Percentiles rank a stretch among this genome's conserved stretches.
These are phyloP conservation scores for Cyphomyrus plagiostoma DNA, from an alignment of 2,113 vertebrate genomes.

Conservation along the genomic window DNA sequence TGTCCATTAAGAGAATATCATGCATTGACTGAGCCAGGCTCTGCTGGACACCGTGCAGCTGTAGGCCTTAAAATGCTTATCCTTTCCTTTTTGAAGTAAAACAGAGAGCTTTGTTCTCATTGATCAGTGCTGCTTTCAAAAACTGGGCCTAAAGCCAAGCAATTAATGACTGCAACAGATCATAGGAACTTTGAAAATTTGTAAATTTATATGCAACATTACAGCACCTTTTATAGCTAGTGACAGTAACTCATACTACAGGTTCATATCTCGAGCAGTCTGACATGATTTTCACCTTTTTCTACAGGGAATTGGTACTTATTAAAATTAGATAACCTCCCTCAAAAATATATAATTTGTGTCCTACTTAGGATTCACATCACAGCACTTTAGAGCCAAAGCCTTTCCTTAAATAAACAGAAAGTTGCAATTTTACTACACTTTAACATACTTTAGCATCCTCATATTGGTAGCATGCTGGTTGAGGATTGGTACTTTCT, in stretches of 20 bases:
- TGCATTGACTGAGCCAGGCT: background rate
- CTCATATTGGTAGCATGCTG: background rate
- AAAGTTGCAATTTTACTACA: background rate
- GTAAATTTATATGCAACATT: background rate
- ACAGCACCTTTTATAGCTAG: background rate
- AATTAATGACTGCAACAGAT: background rate
- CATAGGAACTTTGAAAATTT: background rate
- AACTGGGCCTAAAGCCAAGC: background rate
- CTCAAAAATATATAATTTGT: background rate
- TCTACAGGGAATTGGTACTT: background rate
- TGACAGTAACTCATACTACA: background rate
- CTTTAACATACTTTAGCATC: background rate
- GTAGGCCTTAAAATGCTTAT: background rate
- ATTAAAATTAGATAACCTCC: conserved; percentile 4
- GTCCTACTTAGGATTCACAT: conserved; percentile 5
- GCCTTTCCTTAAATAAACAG: background rate
- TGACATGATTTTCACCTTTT: background rate
- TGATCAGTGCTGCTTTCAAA: background rate
- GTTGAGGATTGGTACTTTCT: background rate
- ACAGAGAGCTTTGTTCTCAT: background rate
- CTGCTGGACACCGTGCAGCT: background rate
- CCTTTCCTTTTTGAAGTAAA: background rate
- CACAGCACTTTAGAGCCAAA: background rate
- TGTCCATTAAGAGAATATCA: background rate
- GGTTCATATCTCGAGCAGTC: background rate